phyloP scores from a whole-genome alignment of 1,140 invertebrate species.

The Acyrthosiphon pisum region DNA sequence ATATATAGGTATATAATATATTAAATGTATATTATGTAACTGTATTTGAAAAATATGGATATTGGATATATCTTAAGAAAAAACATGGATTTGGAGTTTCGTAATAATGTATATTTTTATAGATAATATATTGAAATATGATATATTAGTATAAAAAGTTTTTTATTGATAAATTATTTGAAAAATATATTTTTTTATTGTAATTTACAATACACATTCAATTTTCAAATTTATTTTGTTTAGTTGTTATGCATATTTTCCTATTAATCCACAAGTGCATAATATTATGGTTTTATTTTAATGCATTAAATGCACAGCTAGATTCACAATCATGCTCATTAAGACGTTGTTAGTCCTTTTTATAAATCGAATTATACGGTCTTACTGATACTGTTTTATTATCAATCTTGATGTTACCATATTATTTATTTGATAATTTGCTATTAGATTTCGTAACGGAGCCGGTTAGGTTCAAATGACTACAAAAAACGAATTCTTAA shows the following conservation, averaged over 20 bases:
- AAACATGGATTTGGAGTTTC: not conserved
- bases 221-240: too few relatives aligned
- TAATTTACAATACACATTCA: not conserved
- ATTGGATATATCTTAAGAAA: not conserved
- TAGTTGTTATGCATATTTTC: not conserved
- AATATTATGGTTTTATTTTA: too few relatives aligned
- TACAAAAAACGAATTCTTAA: too few relatives aligned
- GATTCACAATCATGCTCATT: not conserved
- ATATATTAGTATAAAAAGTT: not conserved
- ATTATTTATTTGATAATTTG: too few relatives aligned
- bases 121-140: not conserved
- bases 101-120: not conserved
- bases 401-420: too few relatives aligned
- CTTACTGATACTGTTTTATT: too few relatives aligned
- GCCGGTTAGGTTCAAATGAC: too few relatives aligned
- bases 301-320: not conserved
- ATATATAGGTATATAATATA: not conserved
- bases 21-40: not conserved
- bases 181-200: not conserved
- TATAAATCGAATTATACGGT: too few relatives aligned
- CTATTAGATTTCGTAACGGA: too few relatives aligned
- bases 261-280: not conserved
- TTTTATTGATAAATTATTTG: too few relatives aligned
- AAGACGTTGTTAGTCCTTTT: not conserved
- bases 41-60: not conserved